Evolutionary conservation across 2,797 vertebrate species (phyloP), one percentile per base, ranked within the genome.

Genomic region (Iguana delicatissima): DNA sequence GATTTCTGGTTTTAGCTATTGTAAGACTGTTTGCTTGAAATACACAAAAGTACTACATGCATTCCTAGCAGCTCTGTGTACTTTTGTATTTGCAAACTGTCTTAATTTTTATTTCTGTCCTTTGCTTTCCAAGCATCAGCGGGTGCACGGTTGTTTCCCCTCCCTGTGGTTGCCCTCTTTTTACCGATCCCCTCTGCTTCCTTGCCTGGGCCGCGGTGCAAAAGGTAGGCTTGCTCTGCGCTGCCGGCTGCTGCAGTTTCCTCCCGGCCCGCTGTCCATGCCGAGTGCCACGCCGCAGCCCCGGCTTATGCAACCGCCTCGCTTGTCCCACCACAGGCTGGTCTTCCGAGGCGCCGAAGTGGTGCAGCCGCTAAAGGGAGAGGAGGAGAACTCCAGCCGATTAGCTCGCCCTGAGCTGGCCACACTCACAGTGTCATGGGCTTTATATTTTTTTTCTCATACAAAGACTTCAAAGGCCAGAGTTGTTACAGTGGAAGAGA

Each of bases 261-360:
- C 91, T 90, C 91, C 94, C 94, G 93, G 74, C 93, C 74, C 84
- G 93, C 92, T 92, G 90, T 76, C 91, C 91, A 55, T 32, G 72
- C 83, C 72, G 0, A 0, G 59, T 85, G 10, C 94, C 83, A 0
- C 92, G 89, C 89, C 0, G 1, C 89, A 26, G 86, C 91, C 83
- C 0, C 85, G 91, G 42, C 93, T 88, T 88, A 26, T 95, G 94
- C 94, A 91, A 80, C 26, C 52, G 81, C 92, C 95, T 50, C 90
- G 90, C 94, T 92, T 69, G 26, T 89, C 89, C 80, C 90, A 87
- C 92, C 90, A 91, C 92, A 91, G 93, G 69, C 0, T 10, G 91
- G 92, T 83, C 92, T 89, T 96, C 86, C 9, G 89, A 92, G 93
- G 93, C 92, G 92, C 4, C 95, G 91, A 95, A 20, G 24, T 69